Percentiles rank a stretch among this genome's conserved stretches.
Evolutionary conservation across 2,113 vertebrate genomes (phyloP).

Genomic region (Ptychochromis oligacanthus): DNA sequence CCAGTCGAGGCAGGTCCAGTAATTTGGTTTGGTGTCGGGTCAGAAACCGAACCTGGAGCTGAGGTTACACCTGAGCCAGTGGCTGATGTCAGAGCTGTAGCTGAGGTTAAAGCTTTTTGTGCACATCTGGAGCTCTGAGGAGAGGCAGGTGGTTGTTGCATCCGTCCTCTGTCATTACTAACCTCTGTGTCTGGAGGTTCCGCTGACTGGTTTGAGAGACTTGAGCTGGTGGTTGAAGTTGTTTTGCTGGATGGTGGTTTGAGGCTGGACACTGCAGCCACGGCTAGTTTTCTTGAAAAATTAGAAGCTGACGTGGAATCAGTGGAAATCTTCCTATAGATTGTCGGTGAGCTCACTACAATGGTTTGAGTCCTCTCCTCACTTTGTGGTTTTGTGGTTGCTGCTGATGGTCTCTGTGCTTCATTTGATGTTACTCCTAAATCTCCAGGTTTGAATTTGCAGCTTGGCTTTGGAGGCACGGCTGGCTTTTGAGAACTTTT

Average conservation of each 20-base stretch:
- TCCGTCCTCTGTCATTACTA: conserved; percentile 39
- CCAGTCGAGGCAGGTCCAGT: conserved; percentile 6
- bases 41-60: conserved; percentile 16
- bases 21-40: conserved; percentile 25
- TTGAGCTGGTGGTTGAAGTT: conserved; percentile 41
- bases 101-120: conserved; percentile 58
- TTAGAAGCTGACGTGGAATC: conserved; percentile 58
- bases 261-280: conserved; percentile 76
- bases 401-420: conserved; percentile 49
- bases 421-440: conserved; percentile 62
- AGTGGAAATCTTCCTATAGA: conserved; percentile 71
- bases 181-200: conserved; percentile 44
- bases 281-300: conserved; percentile 73
- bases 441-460: conserved; percentile 78
- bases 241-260: conserved; percentile 73
- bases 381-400: conserved; percentile 47
- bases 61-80: conserved; percentile 23
- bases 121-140: conserved; percentile 54
- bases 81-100: conserved; percentile 23
- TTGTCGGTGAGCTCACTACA: conserved; percentile 68
- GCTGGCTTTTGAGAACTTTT: conserved; percentile 75
- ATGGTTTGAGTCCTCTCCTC: conserved; percentile 72
- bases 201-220: conserved; percentile 37
- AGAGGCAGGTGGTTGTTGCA: conserved; percentile 32
- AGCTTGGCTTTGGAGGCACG: conserved; percentile 77